Evolutionary conservation across 2,888 invertebrate species (phyloP), one percentile per base, ranked within the genome.

Genomic region (Protophormia terraenovae): DNA sequence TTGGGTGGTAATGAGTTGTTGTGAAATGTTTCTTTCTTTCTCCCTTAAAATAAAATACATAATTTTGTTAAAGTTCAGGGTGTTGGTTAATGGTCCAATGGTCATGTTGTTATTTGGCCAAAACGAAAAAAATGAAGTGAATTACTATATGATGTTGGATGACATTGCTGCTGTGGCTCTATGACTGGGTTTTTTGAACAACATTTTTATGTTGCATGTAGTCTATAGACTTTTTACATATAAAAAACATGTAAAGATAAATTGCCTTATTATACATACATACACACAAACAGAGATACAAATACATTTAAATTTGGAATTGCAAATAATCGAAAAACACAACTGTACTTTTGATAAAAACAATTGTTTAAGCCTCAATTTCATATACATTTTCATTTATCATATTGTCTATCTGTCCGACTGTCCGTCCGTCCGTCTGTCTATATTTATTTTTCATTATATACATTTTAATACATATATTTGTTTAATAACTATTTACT

Each of bases 341-440:
- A 85, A 85, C 85, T 85, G 85, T 85, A 85, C 85, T 82, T 85
- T 85, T 82, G 69, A 32, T 66, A 60, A 82, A 73, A 82, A 85
- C 78, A 85, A 84, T 84, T 76, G 84, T 38, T 16, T n/a, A 8
- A 38, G 12, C 12, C 2, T 8, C 38, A 38, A 12, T 10, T 12
- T 38, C n/a, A 14, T 16, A 45, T 45, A 14, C n/a, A 4, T 14
- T 4, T 12, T 24, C 10, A 45, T 53, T 8, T 22, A 22, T 24
- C 8, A 24, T 12, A 4, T 24, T 22, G 53, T 4, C 8, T 55
- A 27, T 14, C 24, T 14, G 27, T 58, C 16, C 35, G 32, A 1
- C 24, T 41, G 55, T 38, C 6, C 35, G 32, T 73, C n/a, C 24
- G 38, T 29, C 3, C 29, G 66, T 55, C 22, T 32, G 22, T 66